Evolutionary conservation across 2,113 vertebrate species (phyloP).

Genomic region (Hemicordylus capensis): DNA sequence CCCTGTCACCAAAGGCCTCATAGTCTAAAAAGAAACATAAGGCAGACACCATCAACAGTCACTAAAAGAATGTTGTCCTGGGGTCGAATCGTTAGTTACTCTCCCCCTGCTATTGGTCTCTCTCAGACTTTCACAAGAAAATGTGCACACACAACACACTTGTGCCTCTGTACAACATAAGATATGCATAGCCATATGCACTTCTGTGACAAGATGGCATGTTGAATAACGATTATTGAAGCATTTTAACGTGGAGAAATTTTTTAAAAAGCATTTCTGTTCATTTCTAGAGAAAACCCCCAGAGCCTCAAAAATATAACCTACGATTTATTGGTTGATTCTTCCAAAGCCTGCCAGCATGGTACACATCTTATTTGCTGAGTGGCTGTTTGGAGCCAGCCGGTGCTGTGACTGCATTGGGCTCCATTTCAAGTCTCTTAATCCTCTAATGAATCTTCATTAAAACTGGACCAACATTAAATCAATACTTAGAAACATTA

Average conservation of each 20-base stretch:
- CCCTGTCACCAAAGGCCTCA: too few species aligned
- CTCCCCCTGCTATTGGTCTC: too few species aligned
- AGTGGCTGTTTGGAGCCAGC: constrained; percentile 67
- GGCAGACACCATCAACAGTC: too few species aligned
- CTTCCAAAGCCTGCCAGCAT: constrained; percentile 53
- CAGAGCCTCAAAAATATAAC: constrained; percentile 31
- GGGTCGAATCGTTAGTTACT: too few species aligned
- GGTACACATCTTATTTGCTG: constrained; percentile 61
- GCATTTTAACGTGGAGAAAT: background rate
- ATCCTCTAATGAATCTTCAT: constrained; percentile 76
- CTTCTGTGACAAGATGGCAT: background rate
- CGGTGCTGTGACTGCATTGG: constrained; percentile 67
- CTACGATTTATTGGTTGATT: constrained; percentile 32
- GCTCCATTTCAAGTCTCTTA: constrained; percentile 75
- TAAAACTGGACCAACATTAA: constrained; percentile 69
- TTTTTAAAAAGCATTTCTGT: constrained; percentile 10
- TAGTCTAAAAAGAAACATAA: too few species aligned
- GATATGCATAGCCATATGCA: background rate
- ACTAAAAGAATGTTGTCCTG: too few species aligned
- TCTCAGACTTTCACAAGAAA: too few species aligned
- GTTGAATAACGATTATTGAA: constrained; percentile 20
- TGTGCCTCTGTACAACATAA: too few species aligned
- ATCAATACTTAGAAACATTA: constrained; percentile 67
- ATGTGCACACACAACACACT: too few species aligned
- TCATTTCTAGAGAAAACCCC: background rate